Base-by-base conservation (phyloP, 2,888 invertebrate species). In the Anodontia alba region DNA sequence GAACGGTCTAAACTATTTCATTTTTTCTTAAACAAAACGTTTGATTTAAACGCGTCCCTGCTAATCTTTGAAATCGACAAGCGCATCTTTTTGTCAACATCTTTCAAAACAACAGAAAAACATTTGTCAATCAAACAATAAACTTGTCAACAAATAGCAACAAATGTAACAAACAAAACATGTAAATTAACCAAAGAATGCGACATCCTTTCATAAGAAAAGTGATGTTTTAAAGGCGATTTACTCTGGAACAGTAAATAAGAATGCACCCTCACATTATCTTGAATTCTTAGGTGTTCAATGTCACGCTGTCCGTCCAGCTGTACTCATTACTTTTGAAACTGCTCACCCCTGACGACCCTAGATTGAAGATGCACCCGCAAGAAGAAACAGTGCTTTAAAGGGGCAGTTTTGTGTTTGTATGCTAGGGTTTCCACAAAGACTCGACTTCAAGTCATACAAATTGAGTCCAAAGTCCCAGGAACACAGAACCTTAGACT, bases 101-200 rank as follows among this genome's bases (percentile, higher is more conserved):
- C 57, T 26, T 57, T 29, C 38, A 26, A 57, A 57, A 2, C 29
- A 23, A 23, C 26, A 7, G 29, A 26, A 26, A 10, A 26, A 57
- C 57, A 57, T 57, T 57, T 57, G 26, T 57, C 57, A 57, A 57
- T 57, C 57, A 29, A 26, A 57, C 57, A 57, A 57, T 57, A 29
- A 23, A 23, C 57, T 57, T 57, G 57, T 57, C 57, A 57, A 26
- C 57, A 57, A 26, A 57, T 12, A 26, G 57, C 57, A 57, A 57
- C 57, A 57, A 23, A 23, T 26, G 57, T 57, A 57, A 57, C 57
- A 26, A 57, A 57, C 29, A 57, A 10, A 26, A 57, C 10, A 17
- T 29, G 57, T 57, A 57, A 57, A 57, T 57, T 29, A 57, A 29
- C 23, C 26, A 57, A 57, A 23, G 57, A 26, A 26, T 57, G 26